Evolutionary conservation across 1,140 invertebrate genomes (phyloP), one percentile per base, ranked within the genome.

Genomic region (Mactra quadrangularis): DNA sequence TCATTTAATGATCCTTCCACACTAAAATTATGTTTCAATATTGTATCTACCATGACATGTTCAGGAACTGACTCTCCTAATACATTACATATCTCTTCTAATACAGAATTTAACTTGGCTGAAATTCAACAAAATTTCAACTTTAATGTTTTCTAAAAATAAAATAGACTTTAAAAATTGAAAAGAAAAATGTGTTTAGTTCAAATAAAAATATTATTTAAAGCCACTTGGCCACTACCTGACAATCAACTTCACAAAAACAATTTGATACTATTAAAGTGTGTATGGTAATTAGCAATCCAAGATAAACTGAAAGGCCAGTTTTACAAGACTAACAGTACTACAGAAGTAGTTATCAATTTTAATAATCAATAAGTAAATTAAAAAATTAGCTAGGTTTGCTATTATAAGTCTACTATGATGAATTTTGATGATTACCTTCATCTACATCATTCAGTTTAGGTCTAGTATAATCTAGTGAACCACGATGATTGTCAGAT

Each of bases 1-100:
- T 94, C 94, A 94, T 97, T 95, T 22, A 97, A 93, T 45, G 96
- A 94, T 86, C 94, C 94, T 84, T 96, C 94, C 57, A 95, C 93
- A 93, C 97, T 94, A 93, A 96, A 98, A 83, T 96, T 95, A 79
- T 95, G 94, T 82, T 93, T 91, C 60, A 96, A 91, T 33, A 96
- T 94, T 47, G 94, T 94, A 47, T 95, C 94, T 6, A 95, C 94
- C 25, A 98, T 94, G 45, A 95, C 93, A 75, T 95, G 93, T 78
- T 97, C 96, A 1, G 96, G 94, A 31, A 96, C 91, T 0, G 95
- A 94, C 79, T 97, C 96, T 38, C 97, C 97, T 66, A 98, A 94
- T 38, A 98, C 95, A 90, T 96, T 95, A 77, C 96, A 94, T 19
- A 98, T 94, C 89, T 96, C 95, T 90, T 98, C 97, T 13, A 98